Evolutionary conservation across 2,797 vertebrate genomes (phyloP), one percentile per base, ranked within the genome.

Genomic region (Pristis pectinata): DNA sequence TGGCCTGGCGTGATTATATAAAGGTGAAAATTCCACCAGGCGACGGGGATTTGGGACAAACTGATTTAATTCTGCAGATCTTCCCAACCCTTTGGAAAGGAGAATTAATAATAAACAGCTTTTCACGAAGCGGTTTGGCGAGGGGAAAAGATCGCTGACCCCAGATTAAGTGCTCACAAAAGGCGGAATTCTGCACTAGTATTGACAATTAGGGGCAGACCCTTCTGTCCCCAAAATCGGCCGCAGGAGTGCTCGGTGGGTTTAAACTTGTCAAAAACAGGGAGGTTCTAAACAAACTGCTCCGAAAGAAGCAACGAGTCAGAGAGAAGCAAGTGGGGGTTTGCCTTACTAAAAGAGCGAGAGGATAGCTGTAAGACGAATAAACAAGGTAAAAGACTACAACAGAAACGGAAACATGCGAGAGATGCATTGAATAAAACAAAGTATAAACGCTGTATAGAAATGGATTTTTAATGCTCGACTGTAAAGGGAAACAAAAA

Each of bases 221-320:
- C 2, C 49, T 74, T 76, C 5, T 53, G n/a, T 67, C 59, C 17
- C 10, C 19, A 19, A 67, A 91, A 91, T 64, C 59, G 1, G 87
- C 87, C 59, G 30, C 85, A 61, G 1, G 56, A 41, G 17, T 72
- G 70, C 70, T 72, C 70, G 27, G n/a, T 34, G 3, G 13, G 4
- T 87, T 87, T 56, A 44, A 89, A 59, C 56, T 67, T 91, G 53
- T 91, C 87, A 37, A n/a, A 91, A 64, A 59, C 17, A 91, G 59
- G n/a, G n/a, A 91, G 37, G 41, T 64, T 67, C n/a, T 22, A 24
- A 37, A 37, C 5, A 9, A 8, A 64, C 30, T 64, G 61, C 7
- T 91, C 59, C 0, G 19, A 67, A 27, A 67, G 7, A 24, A 37
- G 59, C 34, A 67, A 61, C 61, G 59, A 9, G n/a, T 91, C 30